Evolutionary conservation across 2,113 vertebrate species (phyloP).

Genomic region (Gobio gobio): DNA sequence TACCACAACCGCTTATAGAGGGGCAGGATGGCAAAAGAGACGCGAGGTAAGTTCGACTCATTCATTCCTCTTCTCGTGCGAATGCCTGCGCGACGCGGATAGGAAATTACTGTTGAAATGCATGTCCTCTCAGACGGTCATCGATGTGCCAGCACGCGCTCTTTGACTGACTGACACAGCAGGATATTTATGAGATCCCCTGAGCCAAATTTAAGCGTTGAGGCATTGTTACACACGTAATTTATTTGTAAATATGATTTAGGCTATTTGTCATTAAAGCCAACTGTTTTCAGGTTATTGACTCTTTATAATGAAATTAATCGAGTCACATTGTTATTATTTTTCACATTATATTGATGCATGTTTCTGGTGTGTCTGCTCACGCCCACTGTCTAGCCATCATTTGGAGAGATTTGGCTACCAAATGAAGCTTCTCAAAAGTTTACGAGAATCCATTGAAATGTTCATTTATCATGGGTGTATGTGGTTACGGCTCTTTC

Average conservation of each 20-base stretch:
- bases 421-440: not conserved
- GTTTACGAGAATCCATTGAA: not conserved
- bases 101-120: not conserved
- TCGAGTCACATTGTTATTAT: not conserved
- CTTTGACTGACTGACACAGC: not conserved
- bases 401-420: not conserved
- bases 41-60: slow-evolving; percentile 43
- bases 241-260: not conserved
- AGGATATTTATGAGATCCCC: not conserved
- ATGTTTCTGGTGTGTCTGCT: not conserved
- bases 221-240: not conserved
- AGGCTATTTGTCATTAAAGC: too few relatives aligned
- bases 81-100: not conserved
- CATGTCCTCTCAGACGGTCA: slow-evolving; percentile 7
- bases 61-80: not conserved
- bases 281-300: not conserved
- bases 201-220: not conserved
- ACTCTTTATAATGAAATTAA: not conserved
- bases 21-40: slow-evolving; percentile 46
- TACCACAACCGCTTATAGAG: not conserved
- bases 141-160: not conserved
- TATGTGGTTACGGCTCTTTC: not conserved
- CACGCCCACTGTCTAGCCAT: slow-evolving; percentile 4
- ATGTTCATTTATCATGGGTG: not conserved
- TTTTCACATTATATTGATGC: not conserved